Base-by-base conservation (phyloP, 2,888 invertebrate genomes). In the Pristionchus entomophagus region DNA sequence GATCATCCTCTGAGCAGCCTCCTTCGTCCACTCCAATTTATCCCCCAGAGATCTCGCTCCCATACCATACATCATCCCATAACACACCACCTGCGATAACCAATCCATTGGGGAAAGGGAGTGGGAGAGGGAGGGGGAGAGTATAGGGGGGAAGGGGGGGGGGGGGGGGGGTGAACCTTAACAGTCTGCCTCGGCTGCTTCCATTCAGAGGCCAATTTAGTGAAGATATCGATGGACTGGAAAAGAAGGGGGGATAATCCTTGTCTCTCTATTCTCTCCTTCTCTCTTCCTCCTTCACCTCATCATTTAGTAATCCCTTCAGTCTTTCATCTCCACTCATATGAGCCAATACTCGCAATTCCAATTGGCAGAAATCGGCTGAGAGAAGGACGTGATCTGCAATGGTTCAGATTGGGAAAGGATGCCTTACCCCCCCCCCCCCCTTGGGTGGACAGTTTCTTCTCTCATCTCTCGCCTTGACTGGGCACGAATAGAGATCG, bases 61-160 rank as follows among this genome's bases (percentile, higher is more conserved):
- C 96, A 99, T 99, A 12, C 99, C 99, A 94, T 99, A 99, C 86
- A 99, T 96, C 92, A 99, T 97, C 10, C 97, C 98, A 94, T 99
- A 99, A 94, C 97, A 97, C 49, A 98, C 95, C 94, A 51, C 84
- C 84, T 84, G 2, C 14, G n/a, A 41, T 0, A 35, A 56, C 5
- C 56, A n/a, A 10, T 56, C 29, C 29, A 29, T 78, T 4, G 19
- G 26, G 22, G 97, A 45, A 32, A 32, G 32, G 6, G 45, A 45
- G n/a, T n/a, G n/a, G 56, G n/a, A n/a, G 14, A 26, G 56, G 56
- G 56, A 26, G 26, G 19, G 53, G 53, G 53, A 59, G 29, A 26
- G 29, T 96, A 26, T n/a, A n/a, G n/a, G n/a, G 19, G 26, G 22
- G 97, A 45, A 32, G 62, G 32, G 6, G 45, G 14, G n/a, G n/a